Evolutionary conservation across 1,140 invertebrate genomes (phyloP).

Genomic region (Brachionus paranguensis): DNA sequence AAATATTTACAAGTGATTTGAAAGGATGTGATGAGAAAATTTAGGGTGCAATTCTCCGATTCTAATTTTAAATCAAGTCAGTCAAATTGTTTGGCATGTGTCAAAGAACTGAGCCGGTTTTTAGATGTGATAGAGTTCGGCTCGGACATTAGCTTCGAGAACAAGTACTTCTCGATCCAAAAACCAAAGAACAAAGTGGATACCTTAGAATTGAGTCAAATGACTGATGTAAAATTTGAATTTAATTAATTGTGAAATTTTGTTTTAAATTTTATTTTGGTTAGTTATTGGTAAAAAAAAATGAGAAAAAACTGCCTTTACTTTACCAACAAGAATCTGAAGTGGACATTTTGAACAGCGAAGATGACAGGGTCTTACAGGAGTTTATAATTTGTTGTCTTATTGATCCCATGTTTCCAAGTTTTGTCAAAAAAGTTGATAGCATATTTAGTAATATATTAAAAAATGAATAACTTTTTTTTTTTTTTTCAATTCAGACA

Average conservation of each 20-base stretch:
- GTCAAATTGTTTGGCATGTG: background rate
- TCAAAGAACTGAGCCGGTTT: background rate
- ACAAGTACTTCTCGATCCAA: background rate
- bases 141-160: background rate
- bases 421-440: conserved; percentile 26
- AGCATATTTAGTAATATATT: background rate
- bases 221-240: background rate
- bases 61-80: background rate
- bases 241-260: background rate
- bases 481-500: background rate
- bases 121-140: background rate
- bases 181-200: background rate
- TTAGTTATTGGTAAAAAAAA: background rate
- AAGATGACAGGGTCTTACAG: background rate
- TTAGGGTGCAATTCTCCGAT: conserved; percentile 11
- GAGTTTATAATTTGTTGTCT: conserved; percentile 12
- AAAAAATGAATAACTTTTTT: background rate
- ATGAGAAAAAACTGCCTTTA: conserved; percentile 1
- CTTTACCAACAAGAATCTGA: conserved; percentile 3
- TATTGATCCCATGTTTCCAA: background rate
- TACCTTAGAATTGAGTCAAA: background rate
- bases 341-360: background rate
- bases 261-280: background rate
- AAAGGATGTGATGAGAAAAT: background rate
- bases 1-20: background rate